Evolutionary conservation across 2,888 invertebrate species (phyloP), one percentile per base, ranked within the genome.

Genomic region (Leptopilina drosophilae): DNA sequence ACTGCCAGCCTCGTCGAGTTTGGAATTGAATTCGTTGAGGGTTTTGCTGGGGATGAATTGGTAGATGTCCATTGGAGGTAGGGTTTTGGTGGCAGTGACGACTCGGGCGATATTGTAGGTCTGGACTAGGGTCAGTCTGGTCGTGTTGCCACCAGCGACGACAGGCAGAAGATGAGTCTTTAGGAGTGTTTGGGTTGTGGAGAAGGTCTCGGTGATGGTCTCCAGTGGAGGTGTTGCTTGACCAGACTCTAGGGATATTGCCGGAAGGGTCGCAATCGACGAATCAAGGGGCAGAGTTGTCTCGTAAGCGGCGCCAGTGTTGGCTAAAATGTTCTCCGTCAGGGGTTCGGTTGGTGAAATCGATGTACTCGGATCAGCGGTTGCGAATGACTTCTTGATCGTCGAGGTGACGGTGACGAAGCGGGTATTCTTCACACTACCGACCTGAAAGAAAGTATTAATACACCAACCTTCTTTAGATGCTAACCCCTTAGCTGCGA

Each of bases 81-180:
- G 91, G 0, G 98, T 98, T 90, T 98, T 98, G 2, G 97, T 97
- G 0, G 98, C 97, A 0, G 97, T 97, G 12, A 98, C 97, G 78
- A 97, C 92, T 89, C 97, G 94, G 0, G 97, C 97, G 33, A 98
- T 94, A 88, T 96, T 94, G 92, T 97, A 98, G 0, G 98, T 97
- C 92, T 98, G 98, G 3, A 97, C 96, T 75, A 98, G 93, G 0
- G 98, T 98, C 85, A 97, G 92, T 81, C 94, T 95, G 76, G 94
- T 95, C 0, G 97, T 96, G 81, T 95, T 95, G 79, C 95, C 95
- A 81, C 95, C 95, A 82, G 94, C 94, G 62, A 97, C 94, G 1
- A 98, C 95, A 0, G 98, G 98, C 77, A 98, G 92, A 81, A 98
- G 95, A 89, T 98, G 97, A 0, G 98, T 98, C 92, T 97, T 97